phyloP scores from a whole-genome alignment of 2,888 invertebrate species.

The Aspidiotus destructor region DNA sequence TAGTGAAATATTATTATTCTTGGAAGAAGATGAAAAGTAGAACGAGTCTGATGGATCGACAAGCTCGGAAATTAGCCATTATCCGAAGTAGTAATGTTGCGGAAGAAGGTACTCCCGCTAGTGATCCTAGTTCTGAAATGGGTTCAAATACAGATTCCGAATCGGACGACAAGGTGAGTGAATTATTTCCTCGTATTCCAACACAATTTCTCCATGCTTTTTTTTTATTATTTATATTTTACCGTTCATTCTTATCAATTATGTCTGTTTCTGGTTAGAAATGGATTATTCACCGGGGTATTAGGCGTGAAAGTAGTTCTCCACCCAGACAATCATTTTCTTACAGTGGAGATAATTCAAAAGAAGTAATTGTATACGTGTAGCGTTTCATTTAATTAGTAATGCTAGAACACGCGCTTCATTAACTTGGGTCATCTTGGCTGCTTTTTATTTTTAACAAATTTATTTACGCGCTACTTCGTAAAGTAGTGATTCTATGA shows the following conservation, averaged over 20 bases:
- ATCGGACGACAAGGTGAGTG: conserved; percentile 76
- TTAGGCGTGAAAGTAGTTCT: conserved; percentile 59
- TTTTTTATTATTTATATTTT: conserved; percentile 2
- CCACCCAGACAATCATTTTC: conserved; percentile 42
- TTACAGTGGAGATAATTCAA: conserved; percentile 22
- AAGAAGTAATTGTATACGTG: conserved; percentile 27
- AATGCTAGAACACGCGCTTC: conserved; percentile 5
- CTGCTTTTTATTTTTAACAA: neutral
- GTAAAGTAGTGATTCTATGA: neutral
- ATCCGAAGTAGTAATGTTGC: conserved; percentile 32
- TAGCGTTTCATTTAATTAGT: conserved; percentile 8
- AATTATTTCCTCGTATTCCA: neutral
- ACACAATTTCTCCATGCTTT: neutral
- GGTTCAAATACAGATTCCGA: conserved; percentile 80
- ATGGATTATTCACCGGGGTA: conserved; percentile 71
- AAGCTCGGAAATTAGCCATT: conserved; percentile 54
- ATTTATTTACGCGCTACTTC: neutral
- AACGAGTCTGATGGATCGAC: conserved; percentile 85
- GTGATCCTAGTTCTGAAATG: conserved; percentile 70
- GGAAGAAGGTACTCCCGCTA: conserved; percentile 40
- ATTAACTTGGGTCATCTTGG: conserved; percentile 8
- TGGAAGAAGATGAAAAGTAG: conserved; percentile 94
- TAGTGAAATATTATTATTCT: conserved; percentile 95
- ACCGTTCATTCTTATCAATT: conserved; percentile 7
- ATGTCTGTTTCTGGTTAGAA: conserved; percentile 38